These are phyloP conservation scores for Limenitis camilla DNA, from an alignment of 2,888 invertebrate genomes.

Conservation along the genomic window DNA sequence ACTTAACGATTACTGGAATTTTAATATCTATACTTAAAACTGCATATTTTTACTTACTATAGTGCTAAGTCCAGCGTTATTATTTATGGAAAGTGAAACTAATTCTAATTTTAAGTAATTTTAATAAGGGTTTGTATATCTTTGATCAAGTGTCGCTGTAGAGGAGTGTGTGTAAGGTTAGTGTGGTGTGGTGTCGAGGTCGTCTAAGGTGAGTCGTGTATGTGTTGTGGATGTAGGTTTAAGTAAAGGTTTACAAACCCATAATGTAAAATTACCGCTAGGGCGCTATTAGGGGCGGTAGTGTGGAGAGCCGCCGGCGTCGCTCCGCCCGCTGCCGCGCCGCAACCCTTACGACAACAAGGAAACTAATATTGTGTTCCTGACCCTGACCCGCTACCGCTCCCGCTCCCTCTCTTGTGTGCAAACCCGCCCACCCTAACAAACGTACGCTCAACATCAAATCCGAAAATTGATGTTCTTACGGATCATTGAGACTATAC, in stretches of 20 bases:
- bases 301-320: constrained; percentile 63
- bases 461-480: neutral
- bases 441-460: constrained; percentile 15
- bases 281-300: constrained; percentile 71
- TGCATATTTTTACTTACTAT: constrained; percentile 50
- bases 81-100: constrained; percentile 54
- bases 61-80: constrained; percentile 63
- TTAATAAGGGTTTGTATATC: constrained; percentile 69
- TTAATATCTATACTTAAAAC: constrained; percentile 31
- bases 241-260: constrained; percentile 76
- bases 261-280: constrained; percentile 73
- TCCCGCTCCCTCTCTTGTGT: constrained; percentile 43
- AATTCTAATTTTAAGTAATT: constrained; percentile 41
- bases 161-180: constrained; percentile 25
- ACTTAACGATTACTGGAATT: constrained; percentile 28
- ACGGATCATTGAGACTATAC: too few species aligned
- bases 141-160: constrained; percentile 43
- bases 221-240: constrained; percentile 39
- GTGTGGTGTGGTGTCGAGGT: constrained; percentile 27
- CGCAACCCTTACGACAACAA: constrained; percentile 76
- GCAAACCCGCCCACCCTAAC: constrained; percentile 51
- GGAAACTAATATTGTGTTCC: constrained; percentile 76
- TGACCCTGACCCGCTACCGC: constrained; percentile 52
- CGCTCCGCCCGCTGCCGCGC: constrained; percentile 70
- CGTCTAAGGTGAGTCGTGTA: constrained; percentile 19